These are phyloP conservation scores for Eptesicus fuscus DNA, from an alignment of 2,113 vertebrate species.

Conservation along the genomic window DNA sequence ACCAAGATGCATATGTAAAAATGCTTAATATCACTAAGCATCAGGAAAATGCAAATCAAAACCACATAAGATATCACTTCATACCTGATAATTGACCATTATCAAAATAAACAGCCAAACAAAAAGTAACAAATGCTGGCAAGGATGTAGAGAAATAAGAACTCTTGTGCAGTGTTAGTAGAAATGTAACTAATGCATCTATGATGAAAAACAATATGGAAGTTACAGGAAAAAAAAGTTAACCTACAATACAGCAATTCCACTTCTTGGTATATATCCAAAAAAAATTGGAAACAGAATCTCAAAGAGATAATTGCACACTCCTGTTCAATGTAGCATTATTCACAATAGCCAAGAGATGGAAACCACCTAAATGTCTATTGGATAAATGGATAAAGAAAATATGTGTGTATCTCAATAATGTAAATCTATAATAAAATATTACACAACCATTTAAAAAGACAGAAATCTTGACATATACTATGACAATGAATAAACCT, in stretches of 20 bases:
- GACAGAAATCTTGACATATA: background rate
- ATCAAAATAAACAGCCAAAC: background rate
- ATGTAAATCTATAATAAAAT: background rate
- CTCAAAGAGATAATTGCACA: background rate
- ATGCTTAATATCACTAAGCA: background rate
- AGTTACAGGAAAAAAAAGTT: background rate
- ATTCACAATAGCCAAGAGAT: background rate
- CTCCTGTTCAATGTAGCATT: background rate
- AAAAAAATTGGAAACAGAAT: background rate
- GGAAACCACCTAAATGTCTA: background rate
- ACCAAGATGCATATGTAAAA: background rate
- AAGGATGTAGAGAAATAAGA: background rate
- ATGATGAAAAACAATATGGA: background rate
- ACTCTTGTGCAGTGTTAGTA: background rate
- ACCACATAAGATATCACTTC: background rate
- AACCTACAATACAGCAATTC: background rate
- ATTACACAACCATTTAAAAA: background rate
- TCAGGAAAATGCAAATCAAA: background rate
- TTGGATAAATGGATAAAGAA: background rate
- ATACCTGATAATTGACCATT: background rate
- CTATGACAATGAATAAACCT: background rate
- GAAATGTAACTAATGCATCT: background rate
- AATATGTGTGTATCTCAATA: background rate
- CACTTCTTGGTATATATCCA: background rate
- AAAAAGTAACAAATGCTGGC: background rate